Evolutionary conservation across 2,113 vertebrate species (phyloP).

Genomic region (Sinocyclocheilus grahami): DNA sequence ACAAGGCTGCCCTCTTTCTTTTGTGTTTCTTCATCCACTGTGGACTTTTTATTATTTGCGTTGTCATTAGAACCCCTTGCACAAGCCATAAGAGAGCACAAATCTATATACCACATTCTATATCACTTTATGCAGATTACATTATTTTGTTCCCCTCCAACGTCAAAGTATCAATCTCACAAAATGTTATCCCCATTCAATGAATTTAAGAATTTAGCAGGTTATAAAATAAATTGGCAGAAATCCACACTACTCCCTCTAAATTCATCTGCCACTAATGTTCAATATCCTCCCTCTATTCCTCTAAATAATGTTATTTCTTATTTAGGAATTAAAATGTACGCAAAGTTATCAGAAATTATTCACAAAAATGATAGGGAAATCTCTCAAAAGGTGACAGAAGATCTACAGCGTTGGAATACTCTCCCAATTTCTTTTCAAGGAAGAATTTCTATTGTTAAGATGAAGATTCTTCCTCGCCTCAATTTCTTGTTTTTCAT

Average conservation of each 20-base stretch:
- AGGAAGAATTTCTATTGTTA: neutral
- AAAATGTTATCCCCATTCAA: neutral
- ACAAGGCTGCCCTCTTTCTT: neutral
- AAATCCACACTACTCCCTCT: neutral
- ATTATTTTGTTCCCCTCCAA: neutral
- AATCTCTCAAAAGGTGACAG: neutral
- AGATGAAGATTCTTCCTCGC: neutral
- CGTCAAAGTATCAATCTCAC: neutral
- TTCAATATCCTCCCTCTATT: neutral
- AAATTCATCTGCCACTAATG: neutral
- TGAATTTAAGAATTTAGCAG: neutral
- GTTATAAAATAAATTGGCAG: neutral
- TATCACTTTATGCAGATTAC: neutral
- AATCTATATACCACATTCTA: neutral
- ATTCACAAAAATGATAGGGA: neutral
- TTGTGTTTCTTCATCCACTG: too few species aligned
- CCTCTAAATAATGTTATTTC: neutral
- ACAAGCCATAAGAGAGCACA: neutral
- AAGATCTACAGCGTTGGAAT: neutral
- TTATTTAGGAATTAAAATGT: neutral
- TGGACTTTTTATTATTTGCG: neutral
- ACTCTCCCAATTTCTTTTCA: neutral
- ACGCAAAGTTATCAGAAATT: neutral
- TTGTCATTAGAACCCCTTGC: neutral
- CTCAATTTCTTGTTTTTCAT: neutral